phyloP scores from a whole-genome alignment of 2,797 vertebrate genomes.

The Centroberyx gerrardi region DNA sequence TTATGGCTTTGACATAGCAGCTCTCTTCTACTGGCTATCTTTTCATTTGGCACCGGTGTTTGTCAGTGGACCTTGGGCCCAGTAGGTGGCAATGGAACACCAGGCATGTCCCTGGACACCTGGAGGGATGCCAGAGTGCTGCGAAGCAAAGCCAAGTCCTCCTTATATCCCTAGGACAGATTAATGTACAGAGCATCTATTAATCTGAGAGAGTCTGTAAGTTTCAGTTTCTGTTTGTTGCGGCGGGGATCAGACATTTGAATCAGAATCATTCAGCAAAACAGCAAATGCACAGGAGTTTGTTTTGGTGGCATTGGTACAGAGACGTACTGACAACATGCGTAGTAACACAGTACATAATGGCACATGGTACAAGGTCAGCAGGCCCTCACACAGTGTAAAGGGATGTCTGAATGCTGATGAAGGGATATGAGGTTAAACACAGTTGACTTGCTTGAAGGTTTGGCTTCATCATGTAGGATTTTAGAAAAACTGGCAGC shows the following conservation, averaged over 20 bases:
- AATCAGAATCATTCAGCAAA: constrained; percentile 1
- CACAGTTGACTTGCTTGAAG: constrained; percentile 23
- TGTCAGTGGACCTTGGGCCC: constrained; percentile 49
- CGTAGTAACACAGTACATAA: not conserved
- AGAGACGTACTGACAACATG: constrained; percentile 15
- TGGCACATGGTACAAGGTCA: constrained; percentile 16
- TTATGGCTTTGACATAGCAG: constrained; percentile 16
- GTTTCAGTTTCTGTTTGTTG: constrained; percentile 18
- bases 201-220: constrained; percentile 29
- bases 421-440: constrained; percentile 43
- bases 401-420: not conserved
- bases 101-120: constrained; percentile 62
- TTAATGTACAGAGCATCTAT: constrained; percentile 42
- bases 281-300: constrained; percentile 20
- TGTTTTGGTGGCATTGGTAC: constrained; percentile 14
- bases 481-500: constrained; percentile 38
- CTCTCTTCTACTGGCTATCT: constrained; percentile 5
- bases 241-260: constrained; percentile 4
- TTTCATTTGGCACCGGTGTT: constrained; percentile 41
- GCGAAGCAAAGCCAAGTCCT: constrained; percentile 36
- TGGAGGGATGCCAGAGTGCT: constrained; percentile 45
- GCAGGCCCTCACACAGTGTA: not conserved
- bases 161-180: constrained; percentile 44
- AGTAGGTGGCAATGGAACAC: constrained; percentile 72
- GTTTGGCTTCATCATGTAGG: constrained; percentile 22